phyloP scores from a whole-genome alignment of 2,888 invertebrate genomes.

The Homarus gammarus region DNA sequence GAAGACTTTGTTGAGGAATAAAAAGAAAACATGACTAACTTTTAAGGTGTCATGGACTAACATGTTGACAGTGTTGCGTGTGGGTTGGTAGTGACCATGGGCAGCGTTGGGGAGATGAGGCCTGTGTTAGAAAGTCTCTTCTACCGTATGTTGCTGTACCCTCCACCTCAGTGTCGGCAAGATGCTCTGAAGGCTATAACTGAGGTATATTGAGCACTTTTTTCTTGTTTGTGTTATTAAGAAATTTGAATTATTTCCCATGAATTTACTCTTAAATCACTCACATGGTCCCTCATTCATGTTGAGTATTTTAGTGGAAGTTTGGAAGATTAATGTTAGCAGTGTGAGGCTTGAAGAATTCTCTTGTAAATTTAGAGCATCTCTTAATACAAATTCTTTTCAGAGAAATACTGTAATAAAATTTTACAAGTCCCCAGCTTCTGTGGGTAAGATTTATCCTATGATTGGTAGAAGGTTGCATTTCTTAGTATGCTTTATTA shows the following conservation, averaged over 20 bases:
- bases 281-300: not conserved
- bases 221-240: not conserved
- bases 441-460: too few species aligned
- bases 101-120: constrained; percentile 90
- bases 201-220: constrained; percentile 56
- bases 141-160: constrained; percentile 93
- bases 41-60: too few species aligned
- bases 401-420: too few species aligned
- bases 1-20: not conserved
- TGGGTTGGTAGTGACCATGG: constrained; percentile 92
- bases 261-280: too few species aligned
- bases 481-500: too few species aligned
- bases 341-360: too few species aligned
- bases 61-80: constrained; percentile 87
- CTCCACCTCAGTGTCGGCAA: constrained; percentile 81
- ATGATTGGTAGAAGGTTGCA: too few species aligned
- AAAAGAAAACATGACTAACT: not conserved
- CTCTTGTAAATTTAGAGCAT: too few species aligned
- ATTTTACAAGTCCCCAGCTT: too few species aligned
- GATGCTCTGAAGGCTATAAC: constrained; percentile 69
- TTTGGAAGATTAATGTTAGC: not conserved
- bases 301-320: not conserved
- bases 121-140: constrained; percentile 95
- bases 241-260: too few species aligned
- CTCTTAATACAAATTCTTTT: too few species aligned